Base-by-base conservation (phyloP, 2,888 invertebrate genomes). In the Drosophila austrosaltans region DNA sequence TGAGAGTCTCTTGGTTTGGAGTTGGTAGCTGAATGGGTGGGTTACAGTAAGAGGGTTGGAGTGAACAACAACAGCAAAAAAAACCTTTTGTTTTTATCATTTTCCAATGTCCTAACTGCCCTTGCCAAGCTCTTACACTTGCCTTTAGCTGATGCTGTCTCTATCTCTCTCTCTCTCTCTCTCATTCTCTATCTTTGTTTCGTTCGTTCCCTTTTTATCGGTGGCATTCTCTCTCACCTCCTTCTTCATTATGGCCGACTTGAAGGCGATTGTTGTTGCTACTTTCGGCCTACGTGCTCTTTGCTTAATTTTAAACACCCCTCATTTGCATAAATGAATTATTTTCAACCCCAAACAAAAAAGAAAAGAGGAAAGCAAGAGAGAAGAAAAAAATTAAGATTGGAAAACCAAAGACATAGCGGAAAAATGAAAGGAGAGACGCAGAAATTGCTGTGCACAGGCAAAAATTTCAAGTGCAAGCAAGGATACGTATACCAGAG, bases 311-410 rank as follows among this genome's bases (percentile, higher is more conserved):
- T 78, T 90, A 87, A 82, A 89, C 89, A 88, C 89, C 90, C 83
- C 89, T 89, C 89, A 90, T 89, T 89, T 90, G 87, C 89, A 89
- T 89, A 89, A 89, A 89, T 89, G 90, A 90, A 90, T 89, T 90
- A 89, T 89, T 89, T 89, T 86, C 87, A 89, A 89, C 89, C 89
- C 89, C 89, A 83, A 86, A 80, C 69, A 63, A 54, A 66, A 77
- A 83, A 86, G 86, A 83, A 83, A 80, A 59, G 60, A 58, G 59
- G 71, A 72, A 72, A 56, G 59, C 56, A 53, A 60, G 70, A 66
- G 32, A 74, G 74, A 77, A 64, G 66, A 78, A 71, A 58, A 62
- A 64, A 73, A 57, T 60, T 40, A 28, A 62, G 63, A 68, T 57
- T 57, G 57, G 61, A 60, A 40, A 70, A 64, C 48, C 69, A 39